Evolutionary conservation across 2,797 vertebrate species (phyloP), one percentile per base, ranked within the genome.

Genomic region (Dendrocincla fuliginosa): DNA sequence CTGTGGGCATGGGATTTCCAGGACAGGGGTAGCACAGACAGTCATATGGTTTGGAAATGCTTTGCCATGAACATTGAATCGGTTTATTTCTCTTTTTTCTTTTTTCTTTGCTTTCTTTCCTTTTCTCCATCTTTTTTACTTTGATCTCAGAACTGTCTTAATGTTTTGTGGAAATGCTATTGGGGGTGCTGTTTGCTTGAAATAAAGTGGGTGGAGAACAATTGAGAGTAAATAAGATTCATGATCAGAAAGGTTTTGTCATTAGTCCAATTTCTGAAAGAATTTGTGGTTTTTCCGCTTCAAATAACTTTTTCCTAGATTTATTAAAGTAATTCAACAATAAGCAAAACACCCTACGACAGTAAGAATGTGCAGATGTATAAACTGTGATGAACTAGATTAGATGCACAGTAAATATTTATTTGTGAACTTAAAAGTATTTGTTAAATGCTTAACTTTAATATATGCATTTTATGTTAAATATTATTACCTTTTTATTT

Each of bases 181-280:
- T 85, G 57, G 91, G 82, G 74, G 68, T 97, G 96, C 74, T 97
- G 92, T 97, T 93, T 93, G 79, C 93, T 96, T 92, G 95, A 91
- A 96, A 94, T 96, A 65, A 96, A 96, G 92, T 95, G 87, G 93
- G 89, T 24, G 49, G 92, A 94, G 93, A 95, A 89, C 50, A 90
- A 85, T 9, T 95, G 74, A 88, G 78, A 80, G 71, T 86, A 93
- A 97, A 96, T 88, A 95, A 83, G 92, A 93, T 75, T 78, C 6
- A 15, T 91, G 73, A 69, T 84, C 82, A 95, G 90, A 87, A 70
- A 44, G 44, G 92, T 75, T 84, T 74, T 95, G 60, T 94, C 87
- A 94, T 89, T 93, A 94, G 93, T 95, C 59, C 55, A 67, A 30
- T 77, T 89, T 78, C 70, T 79, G 69, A 39, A 69, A 69, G 68